Conservation (phyloP, 92 coral and sea anemone species). For the Palythoa heliodiscus region DNA sequence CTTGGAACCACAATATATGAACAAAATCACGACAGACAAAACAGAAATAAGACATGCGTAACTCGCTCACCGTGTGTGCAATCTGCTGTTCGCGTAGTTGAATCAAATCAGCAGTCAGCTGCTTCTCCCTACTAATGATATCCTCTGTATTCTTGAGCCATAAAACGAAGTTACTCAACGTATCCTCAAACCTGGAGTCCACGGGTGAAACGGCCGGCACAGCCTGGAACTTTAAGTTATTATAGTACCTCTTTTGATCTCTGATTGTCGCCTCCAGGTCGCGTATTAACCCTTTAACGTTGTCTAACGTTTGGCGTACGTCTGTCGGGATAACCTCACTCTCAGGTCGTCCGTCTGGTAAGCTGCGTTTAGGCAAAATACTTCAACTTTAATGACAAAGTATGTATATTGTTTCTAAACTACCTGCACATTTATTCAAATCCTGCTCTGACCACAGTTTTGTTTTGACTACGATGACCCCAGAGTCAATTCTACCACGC, state of each 20-base stretch:
- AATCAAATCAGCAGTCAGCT: slow-evolving; percentile 68
- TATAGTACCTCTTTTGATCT: slow-evolving; percentile 71
- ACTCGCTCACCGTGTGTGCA: slow-evolving; percentile 67
- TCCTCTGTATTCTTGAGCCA: slow-evolving; percentile 87
- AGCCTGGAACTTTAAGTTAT: slow-evolving; percentile 57
- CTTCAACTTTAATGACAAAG: background rate
- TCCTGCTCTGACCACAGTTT: no score
- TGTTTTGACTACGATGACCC: no score
- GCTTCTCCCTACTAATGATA: slow-evolving; percentile 64
- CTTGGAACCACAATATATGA: background rate
- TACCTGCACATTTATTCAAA: no score
- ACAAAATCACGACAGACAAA: background rate
- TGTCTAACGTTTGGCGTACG: slow-evolving; percentile 70
- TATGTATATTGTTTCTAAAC: no score
- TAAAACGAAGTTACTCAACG: slow-evolving; percentile 63
- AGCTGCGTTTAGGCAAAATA: slow-evolving; percentile 34
- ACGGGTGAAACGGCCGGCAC: slow-evolving; percentile 63
- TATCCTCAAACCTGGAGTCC: slow-evolving; percentile 77
- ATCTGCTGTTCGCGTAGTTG: slow-evolving; percentile 81
- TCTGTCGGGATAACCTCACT: slow-evolving; percentile 76
- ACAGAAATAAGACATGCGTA: background rate
- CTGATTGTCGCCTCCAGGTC: slow-evolving; percentile 78
- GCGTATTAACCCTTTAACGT: slow-evolving; percentile 65
- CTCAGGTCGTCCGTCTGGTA: slow-evolving; percentile 76
- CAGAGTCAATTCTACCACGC: no score